These are phyloP conservation scores for Cololabis saira DNA, from an alignment of 2,113 vertebrate genomes.

Conservation along the genomic window DNA sequence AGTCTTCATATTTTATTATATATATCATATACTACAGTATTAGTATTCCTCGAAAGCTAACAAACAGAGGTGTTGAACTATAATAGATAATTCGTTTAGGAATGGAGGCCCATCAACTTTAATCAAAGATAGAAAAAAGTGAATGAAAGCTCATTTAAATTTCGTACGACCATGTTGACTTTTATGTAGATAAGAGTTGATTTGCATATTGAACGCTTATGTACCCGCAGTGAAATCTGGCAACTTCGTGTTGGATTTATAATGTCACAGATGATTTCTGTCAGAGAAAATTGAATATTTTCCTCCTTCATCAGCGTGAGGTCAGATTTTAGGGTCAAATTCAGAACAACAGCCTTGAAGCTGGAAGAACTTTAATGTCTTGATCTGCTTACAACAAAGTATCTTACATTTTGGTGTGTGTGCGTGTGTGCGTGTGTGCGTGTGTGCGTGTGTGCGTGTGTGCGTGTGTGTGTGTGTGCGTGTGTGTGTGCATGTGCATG, in stretches of 20 bases:
- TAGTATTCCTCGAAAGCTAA: constrained; percentile 5
- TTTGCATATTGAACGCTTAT: constrained; percentile 4
- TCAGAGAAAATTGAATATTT: constrained; percentile 19
- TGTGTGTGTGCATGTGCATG: too few relatives aligned
- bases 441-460: not conserved
- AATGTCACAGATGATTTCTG: constrained; percentile 24
- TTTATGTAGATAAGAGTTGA: not conserved
- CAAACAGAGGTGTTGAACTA: not conserved
- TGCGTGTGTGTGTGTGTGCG: not conserved
- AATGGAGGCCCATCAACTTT: not conserved
- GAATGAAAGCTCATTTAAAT: constrained; percentile 1
- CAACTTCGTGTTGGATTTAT: constrained; percentile 15
- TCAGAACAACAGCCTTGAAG: constrained; percentile 8
- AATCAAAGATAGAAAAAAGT: not conserved
- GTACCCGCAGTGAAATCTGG: constrained; percentile 5
- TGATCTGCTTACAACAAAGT: constrained; percentile 14
- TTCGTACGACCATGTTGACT: not conserved
- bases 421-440: too few relatives aligned
- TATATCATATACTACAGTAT: not conserved
- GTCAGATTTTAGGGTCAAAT: constrained; percentile 32
- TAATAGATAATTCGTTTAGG: not conserved
- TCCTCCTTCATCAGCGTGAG: not conserved
- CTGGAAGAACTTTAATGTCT: constrained; percentile 1
- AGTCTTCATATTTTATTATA: constrained; percentile 1
- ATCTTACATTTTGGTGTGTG: not conserved